Percentiles rank a stretch among this genome's conserved stretches.
These are phyloP conservation scores for Pteronura brasiliensis DNA, from an alignment of 2,113 vertebrate genomes.

Conservation along the genomic window DNA sequence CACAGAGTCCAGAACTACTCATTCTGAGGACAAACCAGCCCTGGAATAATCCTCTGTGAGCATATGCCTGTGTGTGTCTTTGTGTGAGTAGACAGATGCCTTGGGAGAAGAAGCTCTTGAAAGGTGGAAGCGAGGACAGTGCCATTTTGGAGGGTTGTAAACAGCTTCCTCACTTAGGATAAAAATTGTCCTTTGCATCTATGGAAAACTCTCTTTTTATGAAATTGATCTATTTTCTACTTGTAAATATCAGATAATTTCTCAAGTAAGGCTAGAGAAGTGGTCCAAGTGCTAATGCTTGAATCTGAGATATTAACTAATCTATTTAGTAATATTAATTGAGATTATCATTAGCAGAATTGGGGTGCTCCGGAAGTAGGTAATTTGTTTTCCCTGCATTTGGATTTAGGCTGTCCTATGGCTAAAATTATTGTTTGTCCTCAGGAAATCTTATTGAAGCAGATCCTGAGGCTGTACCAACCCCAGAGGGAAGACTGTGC, in stretches of 20 bases:
- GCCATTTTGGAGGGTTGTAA: not conserved
- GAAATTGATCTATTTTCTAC: not conserved
- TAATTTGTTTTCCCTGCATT: not conserved
- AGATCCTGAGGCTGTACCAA: not conserved
- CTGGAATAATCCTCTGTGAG: not conserved
- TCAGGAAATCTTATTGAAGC: not conserved
- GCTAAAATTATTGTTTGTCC: not conserved
- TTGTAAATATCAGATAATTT: not conserved
- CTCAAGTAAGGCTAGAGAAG: not conserved
- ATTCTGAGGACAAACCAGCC: not conserved
- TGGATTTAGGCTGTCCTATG: not conserved
- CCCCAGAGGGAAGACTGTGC: not conserved
- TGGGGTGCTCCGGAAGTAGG: not conserved
- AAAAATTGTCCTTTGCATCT: not conserved
- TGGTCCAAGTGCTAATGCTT: not conserved
- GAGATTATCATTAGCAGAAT: not conserved
- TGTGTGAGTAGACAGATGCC: not conserved
- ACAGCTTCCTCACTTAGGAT: not conserved
- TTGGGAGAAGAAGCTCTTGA: not conserved
- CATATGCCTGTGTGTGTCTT: not conserved
- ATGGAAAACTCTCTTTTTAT: not conserved
- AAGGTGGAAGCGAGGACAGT: not conserved
- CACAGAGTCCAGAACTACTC: not conserved
- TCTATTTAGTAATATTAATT: not conserved
- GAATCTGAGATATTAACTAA: not conserved